Evolutionary conservation across 2,888 invertebrate genomes (phyloP), one percentile per base, ranked within the genome.

Genomic region (Cacoxenus indagator): DNA sequence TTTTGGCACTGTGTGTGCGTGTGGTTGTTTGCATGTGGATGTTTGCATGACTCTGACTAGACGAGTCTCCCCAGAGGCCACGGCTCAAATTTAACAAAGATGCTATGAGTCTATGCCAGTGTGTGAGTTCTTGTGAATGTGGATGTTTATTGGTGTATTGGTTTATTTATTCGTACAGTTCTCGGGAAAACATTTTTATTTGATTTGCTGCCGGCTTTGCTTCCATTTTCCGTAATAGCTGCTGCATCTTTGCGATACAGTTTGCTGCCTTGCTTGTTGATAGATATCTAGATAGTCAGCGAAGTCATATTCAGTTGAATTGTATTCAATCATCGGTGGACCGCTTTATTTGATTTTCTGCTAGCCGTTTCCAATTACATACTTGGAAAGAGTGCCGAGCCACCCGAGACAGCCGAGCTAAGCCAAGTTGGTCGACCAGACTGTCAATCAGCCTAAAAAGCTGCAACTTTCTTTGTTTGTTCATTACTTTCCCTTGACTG

Each of bases 141-240:
- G 19, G n/a, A n/a, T n/a, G n/a, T n/a, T n/a, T n/a, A n/a, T n/a
- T 17, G 3, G 2, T 9, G 3, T 22, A 22, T 17, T 17, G 22
- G 48, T 2, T 6, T 51, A 22, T 51, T 19, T 51, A 22, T 17
- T 73, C n/a, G 27, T 3, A 24, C 8, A 55, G 66, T 69, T 75
- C 74, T 70, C 67, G 55, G 48, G 77, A 77, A 81, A 79, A 79
- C 73, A 81, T 66, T 74, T 73, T 73, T 81, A 77, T 80, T 80
- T 81, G 79, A 81, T 78, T 81, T 78, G 72, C 68, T 72, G 65
- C 69, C 54, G 67, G 64, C 65, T 29, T 61, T 27, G 61, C n/a
- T n/a, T n/a, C n/a, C 4, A 45, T 43, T 43, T n/a, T 27, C 27
- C 14, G 17, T 22, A n/a, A 27, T 59, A 31, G 1, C 51, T 51